Evolutionary conservation across 2,888 invertebrate genomes (phyloP).

Genomic region (Hoplodrina blanda): DNA sequence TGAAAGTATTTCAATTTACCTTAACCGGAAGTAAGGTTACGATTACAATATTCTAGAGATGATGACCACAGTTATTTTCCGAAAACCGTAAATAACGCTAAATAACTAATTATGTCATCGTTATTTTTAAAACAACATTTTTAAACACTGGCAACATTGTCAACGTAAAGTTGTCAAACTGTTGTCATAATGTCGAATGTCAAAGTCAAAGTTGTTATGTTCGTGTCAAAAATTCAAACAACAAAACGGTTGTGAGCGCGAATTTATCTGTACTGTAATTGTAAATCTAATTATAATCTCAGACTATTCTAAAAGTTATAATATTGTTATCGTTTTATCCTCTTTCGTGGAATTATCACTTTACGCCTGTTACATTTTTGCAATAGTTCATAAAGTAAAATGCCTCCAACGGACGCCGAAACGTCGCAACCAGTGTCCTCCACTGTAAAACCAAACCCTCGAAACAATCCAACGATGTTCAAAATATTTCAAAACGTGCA

Average conservation of each 20-base stretch:
- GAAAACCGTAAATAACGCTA: slow-evolving; percentile 6
- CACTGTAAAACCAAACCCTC: slow-evolving; percentile 80
- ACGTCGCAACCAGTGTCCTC: slow-evolving; percentile 66
- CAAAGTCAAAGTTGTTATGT: too few species aligned
- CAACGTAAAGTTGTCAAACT: not conserved
- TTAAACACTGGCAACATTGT: slow-evolving; percentile 5
- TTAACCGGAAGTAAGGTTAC: too few species aligned
- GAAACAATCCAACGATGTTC: slow-evolving; percentile 85
- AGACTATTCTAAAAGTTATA: not conserved
- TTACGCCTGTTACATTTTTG: not conserved
- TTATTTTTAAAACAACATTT: not conserved
- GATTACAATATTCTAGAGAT: too few species aligned
- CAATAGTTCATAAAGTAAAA: slow-evolving; percentile 52
- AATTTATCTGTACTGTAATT: not conserved
- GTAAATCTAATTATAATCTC: not conserved
- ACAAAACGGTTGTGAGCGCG: slow-evolving; percentile 42
- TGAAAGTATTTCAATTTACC: too few species aligned
- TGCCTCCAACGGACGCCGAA: slow-evolving; percentile 79
- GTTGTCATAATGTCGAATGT: not conserved
- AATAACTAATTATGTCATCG: not conserved
- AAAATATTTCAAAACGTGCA: slow-evolving; percentile 92
- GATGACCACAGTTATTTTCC: not conserved
- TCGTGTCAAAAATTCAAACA: slow-evolving; percentile 33
- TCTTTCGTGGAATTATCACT: not conserved
- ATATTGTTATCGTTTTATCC: not conserved